These are phyloP conservation scores for Hylaeus anthracinus DNA, from an alignment of 1,140 invertebrate species.

Conservation along the genomic window DNA sequence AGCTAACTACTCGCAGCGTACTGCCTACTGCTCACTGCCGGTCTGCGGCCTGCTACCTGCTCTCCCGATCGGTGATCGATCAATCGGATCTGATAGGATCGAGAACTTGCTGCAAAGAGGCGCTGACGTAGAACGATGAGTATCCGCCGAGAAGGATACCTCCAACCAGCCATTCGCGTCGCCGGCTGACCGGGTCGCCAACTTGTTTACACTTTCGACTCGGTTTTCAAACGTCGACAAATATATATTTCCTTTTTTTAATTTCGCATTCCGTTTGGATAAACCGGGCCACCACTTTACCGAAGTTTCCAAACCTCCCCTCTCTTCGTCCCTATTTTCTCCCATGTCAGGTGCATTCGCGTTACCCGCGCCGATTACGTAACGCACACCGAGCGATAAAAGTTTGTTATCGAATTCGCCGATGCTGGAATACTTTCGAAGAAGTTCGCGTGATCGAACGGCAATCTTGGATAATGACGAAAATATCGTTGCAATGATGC, in stretches of 20 bases:
- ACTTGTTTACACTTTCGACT: background rate
- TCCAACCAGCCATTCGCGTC: background rate
- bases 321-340: too few species aligned
- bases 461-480: conserved; percentile 12
- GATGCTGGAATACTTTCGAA: background rate
- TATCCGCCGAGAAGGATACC: conserved; percentile 18
- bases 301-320: too few species aligned
- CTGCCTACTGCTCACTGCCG: conserved; percentile 56
- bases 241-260: too few species aligned
- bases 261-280: too few species aligned
- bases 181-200: background rate
- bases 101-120: conserved; percentile 44
- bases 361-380: too few species aligned
- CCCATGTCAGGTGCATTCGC: too few species aligned
- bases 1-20: conserved; percentile 60
- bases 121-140: conserved; percentile 45
- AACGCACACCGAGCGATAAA: background rate
- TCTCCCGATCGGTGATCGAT: conserved; percentile 60
- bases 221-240: background rate
- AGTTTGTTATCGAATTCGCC: conserved; percentile 1
- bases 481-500: background rate
- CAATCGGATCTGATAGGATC: conserved; percentile 55
- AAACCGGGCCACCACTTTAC: too few species aligned
- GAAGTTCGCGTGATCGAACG: background rate
- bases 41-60: conserved; percentile 50